Conservation (phyloP, 1,140 invertebrate species). For the Cherax destructor region DNA sequence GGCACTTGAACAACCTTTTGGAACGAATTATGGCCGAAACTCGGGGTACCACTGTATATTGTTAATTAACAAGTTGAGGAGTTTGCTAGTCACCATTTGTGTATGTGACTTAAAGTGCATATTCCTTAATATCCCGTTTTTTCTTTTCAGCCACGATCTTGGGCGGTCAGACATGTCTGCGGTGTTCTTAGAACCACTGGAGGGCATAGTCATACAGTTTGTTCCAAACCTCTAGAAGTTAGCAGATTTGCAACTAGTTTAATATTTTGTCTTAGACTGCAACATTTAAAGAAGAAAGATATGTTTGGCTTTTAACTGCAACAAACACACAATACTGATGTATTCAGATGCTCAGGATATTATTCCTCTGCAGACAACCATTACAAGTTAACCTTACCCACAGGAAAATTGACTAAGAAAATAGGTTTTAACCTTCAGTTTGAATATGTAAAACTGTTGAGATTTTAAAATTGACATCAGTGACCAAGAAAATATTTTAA, state of each 20-base stretch:
- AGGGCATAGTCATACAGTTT: constrained; percentile 46
- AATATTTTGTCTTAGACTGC: too few species aligned
- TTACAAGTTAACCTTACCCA: not conserved
- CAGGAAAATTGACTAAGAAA: too few species aligned
- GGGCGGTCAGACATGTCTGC: constrained; percentile 4
- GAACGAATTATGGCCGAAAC: too few species aligned
- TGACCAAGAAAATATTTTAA: too few species aligned
- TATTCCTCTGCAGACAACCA: constrained; percentile 4
- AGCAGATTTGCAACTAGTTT: not conserved
- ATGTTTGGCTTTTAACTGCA: not conserved
- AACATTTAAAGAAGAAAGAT: not conserved
- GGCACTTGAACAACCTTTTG: too few species aligned
- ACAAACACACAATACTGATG: not conserved
- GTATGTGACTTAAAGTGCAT: too few species aligned
- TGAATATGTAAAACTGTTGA: not conserved
- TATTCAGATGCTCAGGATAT: not conserved
- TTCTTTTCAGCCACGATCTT: constrained; percentile 17
- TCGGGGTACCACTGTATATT: too few species aligned
- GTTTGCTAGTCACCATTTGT: too few species aligned
- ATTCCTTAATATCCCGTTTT: too few species aligned
- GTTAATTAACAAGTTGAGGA: too few species aligned
- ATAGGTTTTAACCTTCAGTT: not conserved
- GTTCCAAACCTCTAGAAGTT: constrained; percentile 27
- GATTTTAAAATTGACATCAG: not conserved
- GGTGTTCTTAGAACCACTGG: constrained; percentile 13